A percentile compares a stretch with the other conserved stretches of the same genome.
phyloP scores from a whole-genome alignment of 30 jellyfish, hydroid and myxozoan genomes.

The Pelagia noctiluca region DNA sequence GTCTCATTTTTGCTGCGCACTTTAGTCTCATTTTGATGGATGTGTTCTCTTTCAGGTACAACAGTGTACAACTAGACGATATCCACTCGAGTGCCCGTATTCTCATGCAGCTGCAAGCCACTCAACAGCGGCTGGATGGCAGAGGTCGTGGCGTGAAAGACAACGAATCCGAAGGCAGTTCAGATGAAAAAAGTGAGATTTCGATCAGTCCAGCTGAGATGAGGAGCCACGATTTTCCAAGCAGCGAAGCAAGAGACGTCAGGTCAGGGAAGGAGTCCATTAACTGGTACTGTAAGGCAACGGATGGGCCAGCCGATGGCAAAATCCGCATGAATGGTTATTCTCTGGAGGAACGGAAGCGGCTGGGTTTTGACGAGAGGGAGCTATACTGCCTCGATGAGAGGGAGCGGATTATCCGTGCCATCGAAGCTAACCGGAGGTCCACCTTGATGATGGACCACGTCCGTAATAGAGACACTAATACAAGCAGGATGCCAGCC shows the following conservation, averaged over 20 bases:
- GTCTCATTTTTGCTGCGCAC: no score
- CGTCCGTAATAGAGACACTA: not conserved
- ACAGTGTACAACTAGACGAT: conserved; percentile 46
- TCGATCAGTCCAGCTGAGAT: not conserved
- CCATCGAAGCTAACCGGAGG: not conserved
- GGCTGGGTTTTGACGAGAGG: not conserved
- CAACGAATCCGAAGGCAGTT: conserved; percentile 57
- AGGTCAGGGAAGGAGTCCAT: not conserved
- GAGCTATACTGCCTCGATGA: conserved; percentile 5
- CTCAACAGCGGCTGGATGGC: conserved; percentile 47
- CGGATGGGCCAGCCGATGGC: not conserved
- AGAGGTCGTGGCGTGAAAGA: conserved; percentile 7
- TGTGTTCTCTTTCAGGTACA: no score
- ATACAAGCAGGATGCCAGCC: conserved; percentile 15
- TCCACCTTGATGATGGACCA: not conserved
- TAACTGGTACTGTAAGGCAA: not conserved
- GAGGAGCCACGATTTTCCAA: conserved; percentile 1
- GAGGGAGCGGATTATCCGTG: not conserved
- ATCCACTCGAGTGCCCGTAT: conserved; percentile 67
- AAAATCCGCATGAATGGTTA: conserved; percentile 7
- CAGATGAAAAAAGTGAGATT: conserved; percentile 51
- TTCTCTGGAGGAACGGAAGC: not conserved
- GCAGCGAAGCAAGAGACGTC: not conserved
- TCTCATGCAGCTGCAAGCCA: conserved; percentile 61
- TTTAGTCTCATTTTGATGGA: no score